A percentile compares a stretch with the other conserved stretches of the same genome.
Conservation (phyloP, 2,113 vertebrate species). For the Ahaetulla prasina region DNA sequence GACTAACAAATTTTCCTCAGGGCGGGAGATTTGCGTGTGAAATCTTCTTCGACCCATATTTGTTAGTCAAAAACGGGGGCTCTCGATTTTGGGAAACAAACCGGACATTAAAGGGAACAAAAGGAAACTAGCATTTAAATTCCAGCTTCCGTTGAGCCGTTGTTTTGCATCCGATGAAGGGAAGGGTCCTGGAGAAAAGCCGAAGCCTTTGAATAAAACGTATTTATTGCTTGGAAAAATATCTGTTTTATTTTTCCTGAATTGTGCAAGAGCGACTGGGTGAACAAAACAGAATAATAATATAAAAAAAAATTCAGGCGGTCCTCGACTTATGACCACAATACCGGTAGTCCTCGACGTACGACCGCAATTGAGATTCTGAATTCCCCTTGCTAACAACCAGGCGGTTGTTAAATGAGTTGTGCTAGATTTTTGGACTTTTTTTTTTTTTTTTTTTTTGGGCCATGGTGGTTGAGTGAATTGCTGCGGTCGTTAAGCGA, state of each 20-base stretch:
- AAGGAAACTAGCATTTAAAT: background rate
- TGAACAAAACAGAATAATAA: no score
- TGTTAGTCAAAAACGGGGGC: background rate
- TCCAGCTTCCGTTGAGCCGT: background rate
- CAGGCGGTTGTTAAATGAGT: background rate
- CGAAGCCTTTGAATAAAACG: background rate
- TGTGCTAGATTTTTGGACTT: background rate
- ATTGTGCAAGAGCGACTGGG: background rate
- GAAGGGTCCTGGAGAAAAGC: background rate
- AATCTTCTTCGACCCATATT: background rate
- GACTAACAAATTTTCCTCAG: background rate
- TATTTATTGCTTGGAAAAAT: no score
- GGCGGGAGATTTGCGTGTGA: background rate
- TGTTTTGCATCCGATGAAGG: background rate
- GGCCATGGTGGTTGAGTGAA: background rate
- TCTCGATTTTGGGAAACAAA: background rate
- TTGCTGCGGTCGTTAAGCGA: background rate
- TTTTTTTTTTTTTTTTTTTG: no score
- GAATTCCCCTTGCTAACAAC: background rate
- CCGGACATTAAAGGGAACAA: background rate
- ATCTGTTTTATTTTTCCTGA: background rate
- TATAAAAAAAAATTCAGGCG: no score
- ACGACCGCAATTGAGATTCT: background rate
- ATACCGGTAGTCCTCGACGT: no score
- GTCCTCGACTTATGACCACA: no score